phyloP scores from a whole-genome alignment of 2,888 invertebrate genomes.

The Oligia fasciuncula region DNA sequence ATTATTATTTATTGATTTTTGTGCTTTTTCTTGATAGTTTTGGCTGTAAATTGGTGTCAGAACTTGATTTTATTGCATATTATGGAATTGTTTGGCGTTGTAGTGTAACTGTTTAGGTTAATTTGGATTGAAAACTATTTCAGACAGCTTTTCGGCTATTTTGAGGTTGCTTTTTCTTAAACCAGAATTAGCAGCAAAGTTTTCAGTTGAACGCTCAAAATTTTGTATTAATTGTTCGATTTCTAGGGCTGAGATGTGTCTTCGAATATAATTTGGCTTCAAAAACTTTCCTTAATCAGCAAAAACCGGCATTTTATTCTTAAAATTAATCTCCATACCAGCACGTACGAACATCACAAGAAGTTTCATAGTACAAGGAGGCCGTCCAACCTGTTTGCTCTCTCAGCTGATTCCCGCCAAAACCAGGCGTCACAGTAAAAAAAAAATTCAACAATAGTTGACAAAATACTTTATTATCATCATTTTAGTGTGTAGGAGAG shows the following conservation, averaged over 20 bases:
- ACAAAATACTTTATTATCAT: slow-evolving; percentile 58
- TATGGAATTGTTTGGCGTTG: neutral
- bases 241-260: accelerated
- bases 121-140: neutral
- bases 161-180: slow-evolving; percentile 14
- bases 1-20: slow-evolving; percentile 48
- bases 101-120: too few relatives aligned
- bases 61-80: neutral
- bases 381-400: slow-evolving; percentile 62
- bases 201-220: neutral
- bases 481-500: slow-evolving; percentile 30
- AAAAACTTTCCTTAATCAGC: neutral
- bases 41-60: neutral
- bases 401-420: slow-evolving; percentile 70
- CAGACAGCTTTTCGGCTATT: neutral
- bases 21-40: neutral
- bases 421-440: slow-evolving; percentile 63
- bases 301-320: neutral
- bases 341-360: slow-evolving; percentile 5
- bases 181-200: neutral
- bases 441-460: slow-evolving; percentile 60
- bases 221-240: neutral
- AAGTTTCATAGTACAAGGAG: slow-evolving; percentile 59
- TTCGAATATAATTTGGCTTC: neutral
- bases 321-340: neutral